phyloP scores from a whole-genome alignment of 2,113 vertebrate species.

The Tringa solitaria region DNA sequence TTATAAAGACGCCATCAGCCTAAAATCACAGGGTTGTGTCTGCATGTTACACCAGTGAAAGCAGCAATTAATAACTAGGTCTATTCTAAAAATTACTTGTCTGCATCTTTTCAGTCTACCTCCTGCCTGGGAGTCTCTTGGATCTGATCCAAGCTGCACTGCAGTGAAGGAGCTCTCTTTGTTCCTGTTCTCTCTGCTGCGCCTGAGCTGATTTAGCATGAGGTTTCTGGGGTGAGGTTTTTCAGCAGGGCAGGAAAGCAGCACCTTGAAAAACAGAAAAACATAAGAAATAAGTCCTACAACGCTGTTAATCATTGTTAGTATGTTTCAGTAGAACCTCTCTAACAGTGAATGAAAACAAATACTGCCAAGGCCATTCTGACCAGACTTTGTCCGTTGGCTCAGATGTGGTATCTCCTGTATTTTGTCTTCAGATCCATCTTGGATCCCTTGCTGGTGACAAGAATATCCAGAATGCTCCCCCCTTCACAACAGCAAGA shows the following conservation, averaged over 20 bases:
- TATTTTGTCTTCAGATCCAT: neutral
- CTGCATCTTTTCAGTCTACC: neutral
- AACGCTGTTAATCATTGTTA: neutral
- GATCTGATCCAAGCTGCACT: slow-evolving; percentile 55
- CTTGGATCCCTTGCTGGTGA: neutral
- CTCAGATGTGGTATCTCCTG: neutral
- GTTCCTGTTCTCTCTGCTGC: neutral
- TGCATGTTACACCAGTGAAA: neutral
- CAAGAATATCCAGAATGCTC: neutral
- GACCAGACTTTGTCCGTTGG: neutral
- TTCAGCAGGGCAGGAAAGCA: neutral
- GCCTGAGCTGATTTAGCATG: neutral
- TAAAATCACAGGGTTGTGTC: neutral
- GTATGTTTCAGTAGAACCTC: neutral
- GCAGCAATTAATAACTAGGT: neutral
- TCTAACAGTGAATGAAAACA: neutral
- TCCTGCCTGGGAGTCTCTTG: neutral
- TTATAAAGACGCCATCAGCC: neutral
- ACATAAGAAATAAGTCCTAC: neutral
- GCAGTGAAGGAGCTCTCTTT: slow-evolving; percentile 48
- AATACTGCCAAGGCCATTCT: neutral
- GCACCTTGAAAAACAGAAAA: neutral
- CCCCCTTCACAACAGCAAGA: neutral
- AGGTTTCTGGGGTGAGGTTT: neutral
- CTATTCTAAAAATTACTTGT: slow-evolving; percentile 20